phyloP scores from a whole-genome alignment of 2,888 invertebrate genomes.

The Tenthredo livida region DNA sequence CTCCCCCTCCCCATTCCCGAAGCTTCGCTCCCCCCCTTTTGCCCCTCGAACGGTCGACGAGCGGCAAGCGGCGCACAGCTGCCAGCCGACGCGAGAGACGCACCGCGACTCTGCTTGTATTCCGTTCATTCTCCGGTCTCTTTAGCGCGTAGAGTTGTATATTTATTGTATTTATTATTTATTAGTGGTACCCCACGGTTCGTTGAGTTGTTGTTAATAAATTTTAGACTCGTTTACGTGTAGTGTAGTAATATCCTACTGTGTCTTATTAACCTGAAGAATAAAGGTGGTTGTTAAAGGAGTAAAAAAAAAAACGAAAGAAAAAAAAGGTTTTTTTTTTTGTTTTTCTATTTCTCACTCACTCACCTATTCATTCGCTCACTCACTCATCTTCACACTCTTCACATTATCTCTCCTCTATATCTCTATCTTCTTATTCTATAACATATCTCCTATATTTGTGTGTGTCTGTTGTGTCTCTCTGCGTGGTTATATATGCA shows the following conservation, averaged over 20 bases:
- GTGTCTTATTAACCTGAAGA: constrained; percentile 5
- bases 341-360: not conserved
- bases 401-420: not conserved
- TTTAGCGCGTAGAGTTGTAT: constrained; percentile 51
- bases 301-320: not conserved
- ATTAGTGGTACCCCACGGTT: constrained; percentile 8
- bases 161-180: constrained; percentile 44
- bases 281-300: not conserved
- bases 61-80: constrained; percentile 56
- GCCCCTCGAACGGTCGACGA: constrained; percentile 51
- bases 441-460: not conserved
- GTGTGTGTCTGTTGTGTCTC: constrained; percentile 2
- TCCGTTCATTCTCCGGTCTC: constrained; percentile 52
- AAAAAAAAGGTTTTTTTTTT: not conserved
- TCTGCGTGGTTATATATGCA: not conserved
- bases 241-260: constrained; percentile 2
- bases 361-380: not conserved
- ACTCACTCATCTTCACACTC: not conserved
- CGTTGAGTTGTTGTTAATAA: constrained; percentile 3
- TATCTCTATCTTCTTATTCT: not conserved
- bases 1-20: constrained; percentile 17
- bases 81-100: constrained; percentile 56
- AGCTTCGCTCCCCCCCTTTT: constrained; percentile 34
- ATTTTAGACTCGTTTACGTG: constrained; percentile 5
- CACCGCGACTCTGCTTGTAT: constrained; percentile 55